Evolutionary conservation across 1,140 invertebrate species (phyloP), one percentile per base, ranked within the genome.

Genomic region (Halesus radiatus): DNA sequence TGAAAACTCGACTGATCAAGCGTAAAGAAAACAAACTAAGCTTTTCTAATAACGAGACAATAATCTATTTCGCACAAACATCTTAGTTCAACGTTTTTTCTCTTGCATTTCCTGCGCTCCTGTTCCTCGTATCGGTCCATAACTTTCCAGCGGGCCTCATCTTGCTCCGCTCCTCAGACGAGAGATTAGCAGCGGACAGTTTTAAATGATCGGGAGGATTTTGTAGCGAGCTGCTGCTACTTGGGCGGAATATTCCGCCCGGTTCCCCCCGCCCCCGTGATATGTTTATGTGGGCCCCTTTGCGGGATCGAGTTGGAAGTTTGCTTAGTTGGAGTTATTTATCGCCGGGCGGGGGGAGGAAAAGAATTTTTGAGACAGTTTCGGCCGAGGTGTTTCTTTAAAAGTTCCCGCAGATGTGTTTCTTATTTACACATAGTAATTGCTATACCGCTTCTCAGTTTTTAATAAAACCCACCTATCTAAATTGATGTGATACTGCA

Each of bases 181-280:
- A 73, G 81, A 78, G 81, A 83, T 83, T 83, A 83, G 78, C 73
- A 16, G 68, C 26, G 76, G 81, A 83, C 81, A 83, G 81, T 83
- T 83, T 83, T 78, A 83, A 83, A 83, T 83, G 79, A 83, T 83
- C 79, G 81, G 77, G 26, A 76, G 75, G 37, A 52, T 75, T 75
- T 75, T 58, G 53, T 75, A 20, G 16, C 29, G 32, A 70, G 18
- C 50, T 56, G 37, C 22, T 32, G 18, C 50, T 56, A 20, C 22
- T 32, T 66, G 52, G 53, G 72, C 78, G 72, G 18, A 56, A 66
- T 66, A 66, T 75, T 74, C 72, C 18, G 60, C 56, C 37, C 50
- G 20, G 29, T 66, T 15, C 32, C 37, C 37, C 23, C 45, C 18
- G 29, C 1, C 8, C 56, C n/a, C n/a, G n/a, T 66, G 54, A 52